Base-by-base conservation (phyloP, 2,113 vertebrate genomes). In the Narcine bancroftii region DNA sequence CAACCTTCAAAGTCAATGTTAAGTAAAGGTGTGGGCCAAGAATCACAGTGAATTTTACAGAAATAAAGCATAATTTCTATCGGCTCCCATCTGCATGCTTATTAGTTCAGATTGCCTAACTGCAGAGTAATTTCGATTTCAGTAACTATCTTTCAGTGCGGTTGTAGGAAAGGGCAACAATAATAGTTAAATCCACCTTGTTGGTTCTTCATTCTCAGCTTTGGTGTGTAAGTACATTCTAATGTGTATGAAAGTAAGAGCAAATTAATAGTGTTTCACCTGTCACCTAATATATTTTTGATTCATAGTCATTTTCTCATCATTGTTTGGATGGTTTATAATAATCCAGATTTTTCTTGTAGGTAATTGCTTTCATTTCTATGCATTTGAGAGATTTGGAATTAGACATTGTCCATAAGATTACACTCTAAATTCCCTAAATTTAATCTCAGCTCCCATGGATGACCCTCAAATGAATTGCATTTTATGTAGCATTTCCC, bases 61-160 rank as follows among this genome's bases (percentile, higher is more conserved):
- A 50, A 81, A 81, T 81, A 53, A 81, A 81, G 29, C 26, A 81
- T 47, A 81, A 29, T 81, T 75, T 81, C 77, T 50, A 45, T 50
- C 50, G 77, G 77, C 77, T 53, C 77, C 77, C 24, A 29, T 81
- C 29, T 33, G 5, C 47, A 42, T 47, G 45, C 45, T 81, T 29
- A 81, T 33, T 81, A 29, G 45, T 50, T 50, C 21, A 29, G 10
- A 5, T 81, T 39, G 26, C 47, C 45, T 53, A 29, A 53, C 77
- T 29, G 42, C 26, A 50, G 77, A 50, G 9, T 29, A 50, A 81
- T 53, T 53, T 81, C 50, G 2, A 13, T 53, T 81, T 50, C 26
- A 81, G 50, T 50, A 81, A 11, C 47, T 15, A 10, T 9, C 26
- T 81, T 81, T 26, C 4, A 47, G 24, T 47, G 45, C 1, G 10